Conservation (phyloP, 1,140 invertebrate genomes). For the Chironomus striatipennis region DNA sequence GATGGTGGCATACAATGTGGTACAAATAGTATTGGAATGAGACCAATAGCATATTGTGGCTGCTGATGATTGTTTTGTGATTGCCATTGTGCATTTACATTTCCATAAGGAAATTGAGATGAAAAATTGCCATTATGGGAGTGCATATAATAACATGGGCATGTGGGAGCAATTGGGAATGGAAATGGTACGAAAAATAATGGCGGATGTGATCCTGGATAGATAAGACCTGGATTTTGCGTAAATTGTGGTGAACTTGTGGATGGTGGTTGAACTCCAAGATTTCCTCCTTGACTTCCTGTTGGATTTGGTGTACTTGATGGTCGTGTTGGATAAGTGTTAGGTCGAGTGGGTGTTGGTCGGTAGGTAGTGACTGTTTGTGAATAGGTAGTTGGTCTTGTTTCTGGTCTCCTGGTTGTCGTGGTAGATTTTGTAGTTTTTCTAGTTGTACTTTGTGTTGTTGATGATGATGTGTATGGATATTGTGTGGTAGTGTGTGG, state of each 20-base stretch:
- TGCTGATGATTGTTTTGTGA: neutral
- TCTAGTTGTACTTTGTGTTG: neutral
- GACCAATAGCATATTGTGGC: neutral
- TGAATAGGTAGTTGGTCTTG: too few species aligned
- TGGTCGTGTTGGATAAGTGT: neutral
- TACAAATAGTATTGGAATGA: conserved; percentile 6
- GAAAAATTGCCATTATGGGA: neutral
- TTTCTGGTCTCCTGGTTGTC: neutral
- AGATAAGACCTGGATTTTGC: neutral
- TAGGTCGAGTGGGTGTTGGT: neutral
- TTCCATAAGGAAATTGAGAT: neutral
- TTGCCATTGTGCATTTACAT: conserved; percentile 17
- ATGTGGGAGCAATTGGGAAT: neutral
- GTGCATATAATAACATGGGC: neutral
- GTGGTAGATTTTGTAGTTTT: neutral
- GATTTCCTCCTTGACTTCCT: neutral
- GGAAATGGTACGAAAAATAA: neutral
- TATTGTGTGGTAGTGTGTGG: neutral
- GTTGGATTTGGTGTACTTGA: neutral
- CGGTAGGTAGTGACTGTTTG: neutral
- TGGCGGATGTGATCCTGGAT: neutral
- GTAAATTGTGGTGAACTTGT: neutral
- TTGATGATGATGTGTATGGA: neutral
- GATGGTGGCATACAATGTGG: conserved; percentile 4
- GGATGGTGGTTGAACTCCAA: neutral